phyloP scores from a whole-genome alignment of 2,888 invertebrate genomes.

The Ametastegia equiseti region DNA sequence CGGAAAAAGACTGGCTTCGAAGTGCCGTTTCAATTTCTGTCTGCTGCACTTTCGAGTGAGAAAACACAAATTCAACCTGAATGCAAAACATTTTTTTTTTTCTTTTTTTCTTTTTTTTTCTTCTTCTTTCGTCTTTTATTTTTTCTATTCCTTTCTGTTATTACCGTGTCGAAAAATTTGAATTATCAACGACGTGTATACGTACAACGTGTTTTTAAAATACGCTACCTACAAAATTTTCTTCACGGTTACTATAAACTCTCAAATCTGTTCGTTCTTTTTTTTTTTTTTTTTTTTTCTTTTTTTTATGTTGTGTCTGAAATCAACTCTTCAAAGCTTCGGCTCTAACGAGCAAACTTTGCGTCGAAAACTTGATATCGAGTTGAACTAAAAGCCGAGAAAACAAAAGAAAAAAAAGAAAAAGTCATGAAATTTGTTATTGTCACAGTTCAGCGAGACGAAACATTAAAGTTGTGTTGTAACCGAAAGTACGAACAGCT shows the following conservation, averaged over 20 bases:
- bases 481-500: too few relatives aligned
- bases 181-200: too few relatives aligned
- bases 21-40: conserved; percentile 13
- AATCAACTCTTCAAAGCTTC: background rate
- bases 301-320: background rate
- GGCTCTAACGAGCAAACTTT: background rate
- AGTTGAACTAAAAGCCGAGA: background rate
- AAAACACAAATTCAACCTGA: background rate
- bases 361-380: background rate
- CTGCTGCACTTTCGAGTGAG: background rate
- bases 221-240: background rate
- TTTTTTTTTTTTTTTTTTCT: too few relatives aligned
- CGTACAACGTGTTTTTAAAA: too few relatives aligned
- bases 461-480: too few relatives aligned
- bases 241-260: background rate
- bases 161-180: too few relatives aligned
- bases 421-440: background rate
- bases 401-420: background rate
- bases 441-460: too few relatives aligned
- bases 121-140: background rate
- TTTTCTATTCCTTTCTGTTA: background rate
- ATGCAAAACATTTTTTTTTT: background rate
- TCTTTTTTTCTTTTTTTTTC: background rate
- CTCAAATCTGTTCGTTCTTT: background rate
- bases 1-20: background rate